A percentile compares a stretch with the other conserved stretches of the same genome.
These are phyloP conservation scores for Aphidoletes aphidimyza DNA, from an alignment of 2,888 invertebrate genomes.

Conservation along the genomic window DNA sequence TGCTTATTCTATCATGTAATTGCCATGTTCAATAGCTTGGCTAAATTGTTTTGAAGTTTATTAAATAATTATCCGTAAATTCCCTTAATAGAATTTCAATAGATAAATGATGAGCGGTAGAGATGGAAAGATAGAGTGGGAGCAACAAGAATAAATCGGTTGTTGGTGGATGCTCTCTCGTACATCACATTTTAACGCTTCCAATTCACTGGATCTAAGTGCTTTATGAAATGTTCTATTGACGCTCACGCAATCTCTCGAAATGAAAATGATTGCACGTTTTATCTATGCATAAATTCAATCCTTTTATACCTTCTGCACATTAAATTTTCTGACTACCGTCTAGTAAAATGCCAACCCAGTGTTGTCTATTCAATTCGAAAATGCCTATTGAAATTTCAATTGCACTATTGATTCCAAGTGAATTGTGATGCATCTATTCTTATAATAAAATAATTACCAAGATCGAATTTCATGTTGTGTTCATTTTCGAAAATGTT, in stretches of 20 bases:
- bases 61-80: conserved; percentile 51
- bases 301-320: neutral
- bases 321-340: neutral
- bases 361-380: neutral
- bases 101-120: neutral
- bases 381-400: neutral
- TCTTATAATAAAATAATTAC: neutral
- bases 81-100: conserved; percentile 46
- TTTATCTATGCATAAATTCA: neutral
- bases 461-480: conserved; percentile 7
- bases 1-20: conserved; percentile 49
- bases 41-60: conserved; percentile 49
- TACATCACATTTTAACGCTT: conserved; percentile 17
- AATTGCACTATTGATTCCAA: conserved; percentile 23
- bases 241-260: neutral
- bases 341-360: neutral
- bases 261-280: neutral
- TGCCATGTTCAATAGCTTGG: conserved; percentile 38
- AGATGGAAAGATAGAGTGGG: neutral
- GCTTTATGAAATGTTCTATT: conserved; percentile 12
- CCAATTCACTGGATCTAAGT: conserved; percentile 42
- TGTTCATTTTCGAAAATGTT: neutral
- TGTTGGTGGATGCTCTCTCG: neutral
- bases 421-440: neutral
- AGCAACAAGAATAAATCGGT: neutral